Base-by-base conservation (phyloP, 2,888 invertebrate species). In the Fragum fragum region DNA sequence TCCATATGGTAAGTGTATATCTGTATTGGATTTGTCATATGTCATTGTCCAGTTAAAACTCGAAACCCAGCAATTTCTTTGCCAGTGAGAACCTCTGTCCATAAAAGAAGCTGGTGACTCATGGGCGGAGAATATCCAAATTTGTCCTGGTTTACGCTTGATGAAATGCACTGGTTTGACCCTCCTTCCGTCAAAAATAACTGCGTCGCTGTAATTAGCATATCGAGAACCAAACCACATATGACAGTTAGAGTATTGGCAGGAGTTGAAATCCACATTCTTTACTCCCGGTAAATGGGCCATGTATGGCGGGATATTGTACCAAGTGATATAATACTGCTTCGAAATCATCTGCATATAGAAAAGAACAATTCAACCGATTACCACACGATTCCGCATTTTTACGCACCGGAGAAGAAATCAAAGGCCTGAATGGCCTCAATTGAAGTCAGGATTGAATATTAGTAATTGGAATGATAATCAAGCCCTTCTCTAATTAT, bases 21-120 rank as follows among this genome's bases (percentile, higher is more conserved):
- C 63, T n/a, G 63, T 63, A 18, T 63, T 63, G 1, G 63, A 63
- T 63, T 63, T 63, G 18, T 63, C 63, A 21, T 63, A 63, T 63
- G 63, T 63, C 63, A 63, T 63, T 26, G 63, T 63, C 63, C 63
- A 63, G 21, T 63, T 63, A 36, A 29, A 63, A 26, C 29, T 29
- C 29, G 32, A 36, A 28, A 63, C 63, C 63, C 63, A 63, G 3
- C 14, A 1, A 6, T 7, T 18, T 32, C 18, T 29, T 1, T 6
- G 28, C 63, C 63, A 63, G 14, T 9, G 32, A 18, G 26, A 6
- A 5, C 63, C 36, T 5, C 1, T n/a, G 11, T 23, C 11, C 1
- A 5, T n/a, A 29, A n/a, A 32, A 11, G 21, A 7, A 18, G n/a
- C 3, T 11, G 63, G 63, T 3, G 63, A 1, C 18, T 63, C 63